phyloP scores from a whole-genome alignment of 2,888 invertebrate species.

The Eustalomyia histrio region DNA sequence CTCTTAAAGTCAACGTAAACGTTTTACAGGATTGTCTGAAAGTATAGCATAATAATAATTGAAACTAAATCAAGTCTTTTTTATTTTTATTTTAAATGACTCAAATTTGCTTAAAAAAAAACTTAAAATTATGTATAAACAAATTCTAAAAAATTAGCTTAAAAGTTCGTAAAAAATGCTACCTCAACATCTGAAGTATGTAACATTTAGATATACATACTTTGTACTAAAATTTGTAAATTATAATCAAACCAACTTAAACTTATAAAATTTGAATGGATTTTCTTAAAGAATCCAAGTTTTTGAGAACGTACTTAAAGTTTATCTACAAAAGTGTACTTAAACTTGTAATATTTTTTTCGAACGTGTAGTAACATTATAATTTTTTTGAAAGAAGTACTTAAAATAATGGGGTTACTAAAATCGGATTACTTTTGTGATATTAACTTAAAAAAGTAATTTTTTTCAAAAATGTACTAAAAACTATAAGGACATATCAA shows the following conservation, averaged over 20 bases:
- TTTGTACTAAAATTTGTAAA: not conserved
- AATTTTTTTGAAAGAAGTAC: not conserved
- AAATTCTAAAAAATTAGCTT: slow-evolving; percentile 32
- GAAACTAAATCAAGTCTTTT: slow-evolving; percentile 5
- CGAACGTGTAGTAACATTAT: too few relatives aligned
- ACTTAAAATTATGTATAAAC: not conserved
- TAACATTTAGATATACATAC: slow-evolving; percentile 19
- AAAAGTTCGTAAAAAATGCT: slow-evolving; percentile 58
- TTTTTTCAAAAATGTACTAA: not conserved
- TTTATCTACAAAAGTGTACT: not conserved
- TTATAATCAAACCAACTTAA: not conserved
- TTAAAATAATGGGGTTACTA: not conserved
- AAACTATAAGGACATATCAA: too few relatives aligned
- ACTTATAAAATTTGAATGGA: not conserved
- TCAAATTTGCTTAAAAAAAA: slow-evolving; percentile 2
- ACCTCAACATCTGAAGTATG: slow-evolving; percentile 50
- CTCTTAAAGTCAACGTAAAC: slow-evolving; percentile 52
- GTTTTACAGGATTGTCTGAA: slow-evolving; percentile 40
- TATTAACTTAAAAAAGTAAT: not conserved
- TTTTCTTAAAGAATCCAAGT: not conserved
- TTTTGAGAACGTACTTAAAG: slow-evolving; percentile 12
- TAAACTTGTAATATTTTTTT: not conserved
- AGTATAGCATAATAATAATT: slow-evolving; percentile 36
- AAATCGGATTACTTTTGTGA: not conserved
- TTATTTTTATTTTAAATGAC: not conserved